Percentiles rank a stretch among this genome's conserved stretches.
Evolutionary conservation across 2,888 invertebrate genomes (phyloP).

Genomic region (Pyrrhosoma nymphula): DNA sequence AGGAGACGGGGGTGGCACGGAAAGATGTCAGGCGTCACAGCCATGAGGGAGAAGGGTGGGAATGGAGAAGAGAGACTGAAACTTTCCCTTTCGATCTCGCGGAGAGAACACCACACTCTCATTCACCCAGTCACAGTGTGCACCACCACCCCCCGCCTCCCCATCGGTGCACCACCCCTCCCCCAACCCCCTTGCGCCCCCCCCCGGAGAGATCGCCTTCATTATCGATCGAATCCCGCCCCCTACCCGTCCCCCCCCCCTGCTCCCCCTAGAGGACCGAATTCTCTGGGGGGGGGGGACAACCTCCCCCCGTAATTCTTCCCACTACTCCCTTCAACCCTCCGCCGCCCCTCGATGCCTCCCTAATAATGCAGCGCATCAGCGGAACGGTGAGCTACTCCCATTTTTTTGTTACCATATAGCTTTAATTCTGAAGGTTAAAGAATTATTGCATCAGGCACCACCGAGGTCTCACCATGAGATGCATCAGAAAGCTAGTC

Average conservation of each 20-base stretch:
- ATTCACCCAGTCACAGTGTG: constrained; percentile 23
- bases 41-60: background rate
- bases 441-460: background rate
- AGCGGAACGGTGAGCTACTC: background rate
- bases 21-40: constrained; percentile 8
- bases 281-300: background rate
- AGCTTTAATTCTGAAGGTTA: background rate
- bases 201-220: constrained; percentile 13
- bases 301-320: background rate
- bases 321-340: background rate
- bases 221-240: constrained; percentile 9
- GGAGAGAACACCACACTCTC: background rate
- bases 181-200: background rate
- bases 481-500: background rate
- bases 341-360: background rate
- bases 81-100: constrained; percentile 24
- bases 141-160: background rate
- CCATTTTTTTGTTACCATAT: background rate
- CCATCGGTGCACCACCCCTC: background rate
- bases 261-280: background rate
- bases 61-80: background rate
- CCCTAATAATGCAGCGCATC: constrained; percentile 12
- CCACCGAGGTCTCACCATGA: background rate
- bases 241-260: background rate
- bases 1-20: background rate